Evolutionary conservation across 2,113 vertebrate genomes (phyloP), one percentile per base, ranked within the genome.

Genomic region (Casuarius casuarius): DNA sequence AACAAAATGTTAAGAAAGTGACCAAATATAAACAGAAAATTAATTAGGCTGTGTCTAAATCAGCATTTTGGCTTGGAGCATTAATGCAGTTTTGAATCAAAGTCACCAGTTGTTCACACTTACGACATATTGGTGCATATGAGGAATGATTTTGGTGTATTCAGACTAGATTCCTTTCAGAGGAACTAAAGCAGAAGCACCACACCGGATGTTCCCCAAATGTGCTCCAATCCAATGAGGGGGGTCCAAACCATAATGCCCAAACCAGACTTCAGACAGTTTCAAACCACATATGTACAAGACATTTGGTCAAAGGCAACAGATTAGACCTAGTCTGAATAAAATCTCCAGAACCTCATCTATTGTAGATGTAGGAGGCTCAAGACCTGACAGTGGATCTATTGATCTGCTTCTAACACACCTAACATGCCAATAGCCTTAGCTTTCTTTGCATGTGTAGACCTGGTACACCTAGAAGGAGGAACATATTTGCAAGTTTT

Each of bases 151-250:
- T 0, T 63, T 90, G 73, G 38, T 74, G 59, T 62, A 84, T 12
- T 67, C 72, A 88, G 79, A 62, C 35, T 46, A 22, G 61, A 65
- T 75, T 84, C 91, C 48, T 51, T 84, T 84, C 5, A 12, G 84
- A 75, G 33, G 52, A 79, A n/a, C 31, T 68, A 2, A 52, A 77
- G 31, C 58, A 73, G 42, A 28, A 46, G 7, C 44, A 28, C 6
- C 19, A 54, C 7, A 5, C 46, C 92, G 94, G 87, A 44, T 92
- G 78, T 26, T 92, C 29, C 56, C 75, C 87, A 96, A 94, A 96
- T 93, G 71, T 88, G 63, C 75, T 85, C 75, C 82, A 80, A 42
- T 28, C 44, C 29, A 54, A 4, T 1, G 33, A 0, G 0, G 33
- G 29, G 44, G 10, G 3, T 58, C 67, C 52, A 83, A 95, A 84